These are phyloP conservation scores for Hydractinia symbiolongicarpus DNA, from an alignment of 30 jellyfish, hydroid and myxozoan species.

Conservation along the genomic window DNA sequence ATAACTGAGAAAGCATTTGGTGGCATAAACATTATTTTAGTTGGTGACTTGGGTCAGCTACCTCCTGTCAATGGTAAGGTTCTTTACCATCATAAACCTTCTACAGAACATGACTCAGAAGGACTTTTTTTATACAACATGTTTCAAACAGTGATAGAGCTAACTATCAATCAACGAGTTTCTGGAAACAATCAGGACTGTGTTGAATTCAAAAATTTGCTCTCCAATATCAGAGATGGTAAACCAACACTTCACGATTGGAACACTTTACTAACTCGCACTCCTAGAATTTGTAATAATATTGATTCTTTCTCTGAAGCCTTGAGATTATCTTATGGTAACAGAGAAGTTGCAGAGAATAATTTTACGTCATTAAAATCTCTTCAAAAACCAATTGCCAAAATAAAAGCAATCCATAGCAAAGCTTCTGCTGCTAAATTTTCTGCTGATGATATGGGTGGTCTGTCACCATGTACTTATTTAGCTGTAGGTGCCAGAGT, in stretches of 20 bases:
- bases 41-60: constrained; percentile 30
- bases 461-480: constrained; percentile 30
- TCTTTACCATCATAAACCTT: constrained; percentile 22
- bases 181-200: constrained; percentile 3
- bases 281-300: constrained; percentile 12
- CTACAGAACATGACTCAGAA: background rate
- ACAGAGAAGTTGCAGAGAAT: constrained; percentile 28
- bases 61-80: constrained; percentile 37
- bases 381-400: constrained; percentile 35
- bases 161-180: constrained; percentile 13
- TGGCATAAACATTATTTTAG: constrained; percentile 20
- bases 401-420: constrained; percentile 32
- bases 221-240: constrained; percentile 25
- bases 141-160: constrained; percentile 16
- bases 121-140: constrained; percentile 14
- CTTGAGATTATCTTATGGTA: constrained; percentile 3
- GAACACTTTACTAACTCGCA: constrained; percentile 15
- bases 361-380: constrained; percentile 11
- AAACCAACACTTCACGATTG: constrained; percentile 11
- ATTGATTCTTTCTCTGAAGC: background rate
- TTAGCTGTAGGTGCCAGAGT: constrained; percentile 35
- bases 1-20: constrained; percentile 11
- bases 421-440: constrained; percentile 16
- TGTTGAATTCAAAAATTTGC: constrained; percentile 11
- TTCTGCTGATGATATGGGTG: constrained; percentile 52